Evolutionary conservation across 1,140 invertebrate species (phyloP), one percentile per base, ranked within the genome.

Genomic region (Saxidomus purpurata): DNA sequence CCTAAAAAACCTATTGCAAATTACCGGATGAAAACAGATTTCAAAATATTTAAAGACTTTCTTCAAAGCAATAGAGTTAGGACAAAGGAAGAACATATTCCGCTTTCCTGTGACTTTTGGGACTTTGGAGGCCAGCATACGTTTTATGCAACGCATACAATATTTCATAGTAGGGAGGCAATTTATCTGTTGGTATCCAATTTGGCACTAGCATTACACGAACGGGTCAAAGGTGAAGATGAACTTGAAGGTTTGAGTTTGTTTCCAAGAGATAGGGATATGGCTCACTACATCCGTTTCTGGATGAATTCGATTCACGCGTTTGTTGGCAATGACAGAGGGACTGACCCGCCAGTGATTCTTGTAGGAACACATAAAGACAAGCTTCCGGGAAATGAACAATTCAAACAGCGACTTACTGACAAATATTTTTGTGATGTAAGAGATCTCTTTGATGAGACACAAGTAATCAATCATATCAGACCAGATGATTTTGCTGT

Each of bases 301-400:
- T 74, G 69, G 69, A 19, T 74, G 36, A 74, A 47, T 25, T 74
- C 69, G 6, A 74, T 74, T 47, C 69, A 74, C 31, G 8, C 69
- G 1, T 74, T 74, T 47, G 69, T 74, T 8, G 36, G 69, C 3
- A 25, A 38, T 74, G 36, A 40, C 9, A 6, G 9, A 3, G 36
- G 69, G 8, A 40, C 17, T 3, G 40, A 40, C 4, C 69, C 69
- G n/a, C 36, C 2, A 3, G 69, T 74, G 15, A 40, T 74, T 74
- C 40, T 74, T n/a, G 69, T 74, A 1, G 69, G 69, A 17, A 74
- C 69, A 25, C 69, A 74, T 40, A 74, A 43, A 74, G 69, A 74
- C 28, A 40, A 74, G 22, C 69, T 74, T 1, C 19, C 2, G 22
- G 40, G 40, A 17, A 13, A 19, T 40, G 36, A 38, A 3, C 9